phyloP scores from a whole-genome alignment of 2,888 invertebrate species.

The Metallyticus violacea region DNA sequence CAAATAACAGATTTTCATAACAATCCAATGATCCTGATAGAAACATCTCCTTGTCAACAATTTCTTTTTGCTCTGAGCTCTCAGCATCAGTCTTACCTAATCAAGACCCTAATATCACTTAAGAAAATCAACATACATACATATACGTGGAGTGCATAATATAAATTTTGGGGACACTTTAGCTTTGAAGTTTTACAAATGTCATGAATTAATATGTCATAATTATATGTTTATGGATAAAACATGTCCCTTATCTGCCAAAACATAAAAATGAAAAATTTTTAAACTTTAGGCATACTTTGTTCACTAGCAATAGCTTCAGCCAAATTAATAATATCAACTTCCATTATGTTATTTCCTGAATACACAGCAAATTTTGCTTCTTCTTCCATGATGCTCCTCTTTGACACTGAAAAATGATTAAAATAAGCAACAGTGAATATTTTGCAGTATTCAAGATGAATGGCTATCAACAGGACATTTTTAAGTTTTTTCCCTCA shows the following conservation, averaged over 20 bases:
- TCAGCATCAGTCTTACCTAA: not conserved
- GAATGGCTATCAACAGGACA: too few relatives aligned
- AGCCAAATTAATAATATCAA: slow-evolving; percentile 66
- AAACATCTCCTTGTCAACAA: too few relatives aligned
- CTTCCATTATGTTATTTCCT: slow-evolving; percentile 70
- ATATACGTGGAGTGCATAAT: not conserved
- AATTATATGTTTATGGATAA: not conserved
- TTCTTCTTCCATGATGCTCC: slow-evolving; percentile 48
- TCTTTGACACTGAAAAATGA: slow-evolving; percentile 59
- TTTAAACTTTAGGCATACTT: not conserved
- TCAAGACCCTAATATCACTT: not conserved
- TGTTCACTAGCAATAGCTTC: not conserved
- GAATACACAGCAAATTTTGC: slow-evolving; percentile 73
- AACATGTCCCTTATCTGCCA: not conserved
- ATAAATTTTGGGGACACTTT: not conserved
- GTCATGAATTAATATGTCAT: not conserved
- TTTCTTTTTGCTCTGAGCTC: not conserved
- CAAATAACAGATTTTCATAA: too few relatives aligned
- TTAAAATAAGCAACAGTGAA: not conserved
- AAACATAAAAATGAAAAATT: not conserved
- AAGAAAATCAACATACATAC: not conserved
- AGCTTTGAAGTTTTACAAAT: not conserved
- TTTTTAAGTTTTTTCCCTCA: too few relatives aligned
- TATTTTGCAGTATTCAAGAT: too few relatives aligned
- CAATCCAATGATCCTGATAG: too few relatives aligned